Percentiles rank a stretch among this genome's conserved stretches.
Conservation (phyloP, 2,113 vertebrate species). For the Carassius auratus region DNA sequence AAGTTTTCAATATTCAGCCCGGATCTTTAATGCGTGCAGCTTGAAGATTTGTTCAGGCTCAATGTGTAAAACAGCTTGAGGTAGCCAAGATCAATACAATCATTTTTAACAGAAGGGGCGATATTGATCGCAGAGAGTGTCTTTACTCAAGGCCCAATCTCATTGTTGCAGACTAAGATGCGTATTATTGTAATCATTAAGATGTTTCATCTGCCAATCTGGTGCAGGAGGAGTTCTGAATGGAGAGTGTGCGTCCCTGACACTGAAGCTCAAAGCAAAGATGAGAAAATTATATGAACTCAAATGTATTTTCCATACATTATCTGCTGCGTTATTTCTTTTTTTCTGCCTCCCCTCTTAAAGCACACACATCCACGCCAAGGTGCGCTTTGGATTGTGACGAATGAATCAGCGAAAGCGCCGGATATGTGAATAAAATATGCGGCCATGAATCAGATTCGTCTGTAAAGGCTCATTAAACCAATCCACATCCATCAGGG, state of each 20-base stretch:
- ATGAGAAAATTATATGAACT: slow-evolving; percentile 55
- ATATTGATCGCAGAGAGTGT: slow-evolving; percentile 68
- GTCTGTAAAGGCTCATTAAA: slow-evolving; percentile 60
- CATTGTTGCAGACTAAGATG: slow-evolving; percentile 61
- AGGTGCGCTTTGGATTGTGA: slow-evolving; percentile 52
- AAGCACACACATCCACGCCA: slow-evolving; percentile 33
- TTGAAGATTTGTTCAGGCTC: slow-evolving; percentile 68
- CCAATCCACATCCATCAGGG: slow-evolving; percentile 60
- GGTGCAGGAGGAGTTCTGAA: slow-evolving; percentile 54
- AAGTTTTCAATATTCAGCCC: slow-evolving; percentile 18
- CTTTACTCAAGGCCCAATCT: slow-evolving; percentile 58
- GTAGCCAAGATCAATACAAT: slow-evolving; percentile 74
- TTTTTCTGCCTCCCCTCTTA: slow-evolving; percentile 36
- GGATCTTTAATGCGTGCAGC: slow-evolving; percentile 50
- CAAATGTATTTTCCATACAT: slow-evolving; percentile 48
- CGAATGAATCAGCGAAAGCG: slow-evolving; percentile 54
- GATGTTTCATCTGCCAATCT: slow-evolving; percentile 68
- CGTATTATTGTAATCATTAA: slow-evolving; percentile 72
- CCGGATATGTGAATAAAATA: slow-evolving; percentile 60
- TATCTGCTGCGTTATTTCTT: slow-evolving; percentile 13
- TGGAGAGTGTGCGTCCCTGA: slow-evolving; percentile 38
- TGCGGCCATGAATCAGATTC: slow-evolving; percentile 55
- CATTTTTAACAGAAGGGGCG: slow-evolving; percentile 74
- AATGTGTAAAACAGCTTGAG: slow-evolving; percentile 69
- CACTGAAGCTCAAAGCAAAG: slow-evolving; percentile 43